Evolutionary conservation across 2,888 invertebrate species (phyloP), one percentile per base, ranked within the genome.

Genomic region (Tuberolachnus salignus): DNA sequence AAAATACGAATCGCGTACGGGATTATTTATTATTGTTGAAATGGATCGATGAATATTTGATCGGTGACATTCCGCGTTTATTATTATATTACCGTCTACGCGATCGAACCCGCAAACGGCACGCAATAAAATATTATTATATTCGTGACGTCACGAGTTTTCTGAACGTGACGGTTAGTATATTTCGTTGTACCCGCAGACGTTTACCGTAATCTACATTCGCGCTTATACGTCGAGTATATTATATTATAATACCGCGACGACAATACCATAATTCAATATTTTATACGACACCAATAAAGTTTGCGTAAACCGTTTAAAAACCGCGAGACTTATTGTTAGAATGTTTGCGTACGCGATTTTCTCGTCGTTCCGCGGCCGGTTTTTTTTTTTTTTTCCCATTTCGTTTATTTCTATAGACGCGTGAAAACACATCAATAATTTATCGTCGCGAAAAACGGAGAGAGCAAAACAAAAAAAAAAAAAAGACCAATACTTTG

Each of bases 91-190:
- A n/a, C n/a, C n/a, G 19, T 8, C 3, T 34, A 34, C n/a, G 34
- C 34, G 34, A 55, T 42, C 14, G 69, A 55, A 55, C 53, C 21
- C 46, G 44, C 13, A 11, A 4, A 16, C 16, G n/a, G 1, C 51
- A 26, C 53, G 19, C 21, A 8, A 42, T 19, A 55, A 4, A 34
- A 34, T 34, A 34, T 4, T 34, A 34, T 34, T 42, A 16, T 55
- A 21, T 69, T 69, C 42, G 42, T 69, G 53, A 55, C 55, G 21
- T 42, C 21, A 21, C 34, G n/a, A n/a, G n/a, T n/a, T n/a, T n/a
- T n/a, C n/a, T n/a, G n/a, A n/a, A n/a, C n/a, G n/a, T n/a, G n/a
- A n/a, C n/a, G n/a, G n/a, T n/a, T n/a, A n/a, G n/a, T n/a, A n/a
- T 42, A 44, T 57, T 23, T 21, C n/a, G n/a, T n/a, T n/a, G n/a